Evolutionary conservation across 1,140 invertebrate genomes (phyloP).

Genomic region (Coptotermes formosanus): DNA sequence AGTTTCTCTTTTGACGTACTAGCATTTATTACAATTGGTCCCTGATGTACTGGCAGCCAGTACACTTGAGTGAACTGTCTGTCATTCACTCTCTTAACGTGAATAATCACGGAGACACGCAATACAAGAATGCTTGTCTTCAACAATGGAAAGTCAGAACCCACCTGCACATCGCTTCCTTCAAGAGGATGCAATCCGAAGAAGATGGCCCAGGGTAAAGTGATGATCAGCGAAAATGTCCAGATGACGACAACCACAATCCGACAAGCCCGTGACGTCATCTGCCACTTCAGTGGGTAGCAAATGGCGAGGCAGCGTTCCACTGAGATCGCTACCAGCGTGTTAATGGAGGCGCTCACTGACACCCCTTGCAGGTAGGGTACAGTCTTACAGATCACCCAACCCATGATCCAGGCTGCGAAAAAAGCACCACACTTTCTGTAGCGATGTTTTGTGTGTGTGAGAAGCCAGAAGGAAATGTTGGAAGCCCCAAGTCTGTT

Average conservation of each 20-base stretch:
- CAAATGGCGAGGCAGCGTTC: conserved; percentile 61
- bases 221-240: conserved; percentile 54
- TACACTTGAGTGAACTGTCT: no score
- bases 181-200: conserved; percentile 48
- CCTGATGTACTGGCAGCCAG: no score
- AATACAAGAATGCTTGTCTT: no score
- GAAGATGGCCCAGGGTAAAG: conserved; percentile 60
- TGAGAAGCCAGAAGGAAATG: no score
- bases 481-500: no score
- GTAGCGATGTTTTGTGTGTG: no score
- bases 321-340: conserved; percentile 60
- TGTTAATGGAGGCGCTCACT: conserved; percentile 63
- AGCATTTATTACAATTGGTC: no score
- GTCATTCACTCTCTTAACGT: no score
- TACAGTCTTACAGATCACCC: conserved; percentile 59
- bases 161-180: conserved; percentile 43
- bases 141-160: neutral
- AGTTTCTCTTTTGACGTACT: no score
- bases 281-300: conserved; percentile 54
- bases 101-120: no score
- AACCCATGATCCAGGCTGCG: conserved; percentile 62
- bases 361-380: conserved; percentile 64
- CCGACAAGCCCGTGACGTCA: conserved; percentile 51
- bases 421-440: conserved; percentile 33
- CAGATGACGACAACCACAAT: conserved; percentile 55